A percentile compares a stretch with the other conserved stretches of the same genome.
Conservation (phyloP, 2,888 invertebrate genomes). For the Chrysotoxum bicinctum region DNA sequence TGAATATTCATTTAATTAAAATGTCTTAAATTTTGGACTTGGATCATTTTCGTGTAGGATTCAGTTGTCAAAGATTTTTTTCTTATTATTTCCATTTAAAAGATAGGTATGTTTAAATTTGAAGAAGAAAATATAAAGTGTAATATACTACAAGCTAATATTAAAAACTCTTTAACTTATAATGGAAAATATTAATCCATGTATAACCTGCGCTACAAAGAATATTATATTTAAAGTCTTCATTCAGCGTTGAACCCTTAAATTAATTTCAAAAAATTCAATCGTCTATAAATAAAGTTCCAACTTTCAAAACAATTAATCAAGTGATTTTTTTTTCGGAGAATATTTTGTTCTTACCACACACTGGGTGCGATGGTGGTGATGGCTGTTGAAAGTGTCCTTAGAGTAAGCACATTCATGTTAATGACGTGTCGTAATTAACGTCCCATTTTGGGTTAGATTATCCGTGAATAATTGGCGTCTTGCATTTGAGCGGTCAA, state of each 20-base stretch:
- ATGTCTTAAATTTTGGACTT: too few species aligned
- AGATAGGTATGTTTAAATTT: too few species aligned
- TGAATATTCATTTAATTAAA: too few species aligned
- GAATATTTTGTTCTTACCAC: background rate
- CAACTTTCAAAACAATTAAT: conserved; percentile 57
- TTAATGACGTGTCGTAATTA: conserved; percentile 79
- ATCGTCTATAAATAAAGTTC: conserved; percentile 5
- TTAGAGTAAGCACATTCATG: conserved; percentile 65
- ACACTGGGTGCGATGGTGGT: background rate
- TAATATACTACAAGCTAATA: too few species aligned
- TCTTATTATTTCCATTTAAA: too few species aligned
- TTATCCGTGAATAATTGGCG: conserved; percentile 81
- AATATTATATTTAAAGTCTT: too few species aligned
- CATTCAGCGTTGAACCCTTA: background rate
- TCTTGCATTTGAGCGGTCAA: conserved; percentile 66
- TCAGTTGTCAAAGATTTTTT: too few species aligned
- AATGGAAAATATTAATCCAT: too few species aligned
- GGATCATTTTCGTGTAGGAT: too few species aligned
- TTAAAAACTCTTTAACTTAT: too few species aligned
- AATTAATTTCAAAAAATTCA: background rate
- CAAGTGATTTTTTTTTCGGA: conserved; percentile 38
- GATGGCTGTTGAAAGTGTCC: conserved; percentile 49
- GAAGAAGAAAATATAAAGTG: too few species aligned
- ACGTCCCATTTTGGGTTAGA: conserved; percentile 81
- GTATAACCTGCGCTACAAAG: too few species aligned